Evolutionary conservation across 2,113 vertebrate species (phyloP), one percentile per base, ranked within the genome.

Genomic region (Elachura formosa): DNA sequence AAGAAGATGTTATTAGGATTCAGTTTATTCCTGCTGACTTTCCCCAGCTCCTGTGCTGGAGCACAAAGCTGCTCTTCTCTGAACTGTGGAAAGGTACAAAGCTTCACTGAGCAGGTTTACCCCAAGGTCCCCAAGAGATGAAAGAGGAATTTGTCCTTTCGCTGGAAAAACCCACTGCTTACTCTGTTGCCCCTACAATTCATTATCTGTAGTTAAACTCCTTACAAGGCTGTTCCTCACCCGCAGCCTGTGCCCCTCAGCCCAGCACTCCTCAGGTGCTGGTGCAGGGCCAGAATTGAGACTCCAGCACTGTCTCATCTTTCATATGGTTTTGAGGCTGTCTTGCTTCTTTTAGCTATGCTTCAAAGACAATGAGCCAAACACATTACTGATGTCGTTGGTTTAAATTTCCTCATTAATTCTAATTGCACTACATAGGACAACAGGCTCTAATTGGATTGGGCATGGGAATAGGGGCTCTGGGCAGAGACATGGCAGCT

Each of bases 181-280:
- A 28, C 2, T 11, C 71, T 61, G 26, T 51, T 41, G 31, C 13
- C 25, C 45, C n/a, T 10, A 3, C 6, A 34, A 54, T 26, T 79
- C 58, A 52, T 52, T 36, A 24, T 41, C 8, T 2, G 31, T 26
- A 41, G 43, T 16, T 72, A 68, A 93, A 64, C 29, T 59, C 61
- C 45, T 77, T 29, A 11, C 54, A 28, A 59, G 34, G 74, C 40
- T 54, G 46, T 28, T 4, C 51, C 55, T 7, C 43, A 71, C 34
- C n/a, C 54, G 23, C 71, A 63, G 43, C 22, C 52, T 45, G 36
- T 31, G 51, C 40, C 4, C 8, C 71, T 48, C n/a, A 49, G 66
- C 36, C 78, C 0, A 1, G 43, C 0, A 0, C 13, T 81, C 33
- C 19, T 58, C 10, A 17, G 33, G 58, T 46, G 48, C 41, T 28